A percentile compares a stretch with the other conserved stretches of the same genome.
Evolutionary conservation across 2,888 invertebrate genomes (phyloP).

Genomic region (Amphipyra tragopoginis): DNA sequence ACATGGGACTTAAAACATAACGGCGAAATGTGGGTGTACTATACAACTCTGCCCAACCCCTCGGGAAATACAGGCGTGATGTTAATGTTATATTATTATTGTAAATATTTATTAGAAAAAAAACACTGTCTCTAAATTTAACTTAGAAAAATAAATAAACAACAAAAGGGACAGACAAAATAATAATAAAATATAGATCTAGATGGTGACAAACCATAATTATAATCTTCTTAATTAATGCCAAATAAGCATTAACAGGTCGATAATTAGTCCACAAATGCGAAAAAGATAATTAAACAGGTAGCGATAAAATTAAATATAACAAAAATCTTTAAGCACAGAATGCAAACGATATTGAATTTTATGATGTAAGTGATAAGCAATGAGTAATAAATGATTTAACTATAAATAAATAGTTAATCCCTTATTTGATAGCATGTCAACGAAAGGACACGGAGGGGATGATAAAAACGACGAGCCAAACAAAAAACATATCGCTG

Average conservation of each 20-base stretch:
- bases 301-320: not conserved
- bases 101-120: too few species aligned
- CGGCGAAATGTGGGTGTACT: too few species aligned
- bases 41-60: too few species aligned
- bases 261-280: not conserved
- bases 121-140: too few species aligned
- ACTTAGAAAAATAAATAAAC: too few species aligned
- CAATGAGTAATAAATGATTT: constrained; percentile 1
- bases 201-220: too few species aligned
- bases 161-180: too few species aligned
- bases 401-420: constrained; percentile 6
- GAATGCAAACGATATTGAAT: not conserved
- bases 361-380: not conserved
- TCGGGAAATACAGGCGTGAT: too few species aligned
- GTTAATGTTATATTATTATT: too few species aligned
- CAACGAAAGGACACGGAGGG: not conserved
- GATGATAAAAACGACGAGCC: constrained; percentile 19
- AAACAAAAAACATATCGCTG: constrained; percentile 18
- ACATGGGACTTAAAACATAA: too few species aligned
- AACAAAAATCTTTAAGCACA: not conserved
- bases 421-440: not conserved
- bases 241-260: not conserved
- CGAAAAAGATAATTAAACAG: not conserved
- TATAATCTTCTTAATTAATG: too few species aligned
- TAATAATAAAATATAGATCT: too few species aligned